These are phyloP conservation scores for Diogma glabrata DNA, from an alignment of 2,888 invertebrate species.

Conservation along the genomic window DNA sequence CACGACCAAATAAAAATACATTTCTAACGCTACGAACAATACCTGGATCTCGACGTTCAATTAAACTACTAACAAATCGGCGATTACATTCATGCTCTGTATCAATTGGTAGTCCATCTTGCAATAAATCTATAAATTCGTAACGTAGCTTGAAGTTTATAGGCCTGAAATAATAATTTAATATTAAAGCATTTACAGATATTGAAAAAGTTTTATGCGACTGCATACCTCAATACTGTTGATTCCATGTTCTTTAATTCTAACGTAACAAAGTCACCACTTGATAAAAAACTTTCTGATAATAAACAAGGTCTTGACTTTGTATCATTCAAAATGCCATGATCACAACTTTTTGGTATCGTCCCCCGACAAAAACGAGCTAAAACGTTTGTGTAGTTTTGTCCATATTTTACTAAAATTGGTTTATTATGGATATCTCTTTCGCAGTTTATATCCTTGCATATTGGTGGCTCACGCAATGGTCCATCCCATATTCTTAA, in stretches of 20 bases:
- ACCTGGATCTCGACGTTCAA: slow-evolving; percentile 46
- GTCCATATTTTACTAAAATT: slow-evolving; percentile 42
- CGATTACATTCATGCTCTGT: slow-evolving; percentile 57
- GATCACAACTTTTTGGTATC: slow-evolving; percentile 72
- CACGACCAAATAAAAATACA: slow-evolving; percentile 75
- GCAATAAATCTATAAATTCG: slow-evolving; percentile 78
- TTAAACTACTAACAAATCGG: slow-evolving; percentile 53
- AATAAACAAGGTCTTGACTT: slow-evolving; percentile 62
- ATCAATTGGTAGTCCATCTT: slow-evolving; percentile 71
- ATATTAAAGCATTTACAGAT: too few species aligned
- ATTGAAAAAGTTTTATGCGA: too few species aligned
- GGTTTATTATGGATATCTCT: slow-evolving; percentile 30
- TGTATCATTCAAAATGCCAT: slow-evolving; percentile 50
- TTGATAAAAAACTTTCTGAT: slow-evolving; percentile 72
- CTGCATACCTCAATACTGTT: slow-evolving; percentile 64
- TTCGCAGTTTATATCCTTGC: slow-evolving; percentile 63
- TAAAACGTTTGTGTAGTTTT: slow-evolving; percentile 59
- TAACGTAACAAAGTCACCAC: slow-evolving; percentile 67
- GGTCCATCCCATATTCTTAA: slow-evolving; percentile 82
- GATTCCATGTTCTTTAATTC: slow-evolving; percentile 71
- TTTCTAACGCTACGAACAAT: slow-evolving; percentile 71
- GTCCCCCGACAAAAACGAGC: slow-evolving; percentile 74
- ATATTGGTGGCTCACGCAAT: slow-evolving; percentile 59
- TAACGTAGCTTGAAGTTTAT: slow-evolving; percentile 75
- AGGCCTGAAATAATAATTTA: too few species aligned